A percentile compares a stretch with the other conserved stretches of the same genome.
These are phyloP conservation scores for Sparidentex hasta DNA, from an alignment of 2,797 vertebrate species.

Conservation along the genomic window DNA sequence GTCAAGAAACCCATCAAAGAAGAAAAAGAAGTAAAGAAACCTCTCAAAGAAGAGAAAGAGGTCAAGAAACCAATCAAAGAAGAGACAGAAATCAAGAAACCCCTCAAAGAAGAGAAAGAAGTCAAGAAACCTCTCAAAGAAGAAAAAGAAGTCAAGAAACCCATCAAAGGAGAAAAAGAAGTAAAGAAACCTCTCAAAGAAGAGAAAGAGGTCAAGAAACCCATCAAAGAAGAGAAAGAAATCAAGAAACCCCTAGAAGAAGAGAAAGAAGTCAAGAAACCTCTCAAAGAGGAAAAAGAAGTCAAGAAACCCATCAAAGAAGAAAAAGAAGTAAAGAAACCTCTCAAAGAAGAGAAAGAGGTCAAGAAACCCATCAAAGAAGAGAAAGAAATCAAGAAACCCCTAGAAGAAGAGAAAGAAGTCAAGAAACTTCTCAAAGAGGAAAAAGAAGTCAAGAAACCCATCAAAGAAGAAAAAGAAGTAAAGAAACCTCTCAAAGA, in stretches of 20 bases:
- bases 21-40: background rate
- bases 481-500: background rate
- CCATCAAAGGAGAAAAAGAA: background rate
- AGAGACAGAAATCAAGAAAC: background rate
- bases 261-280: background rate
- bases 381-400: background rate
- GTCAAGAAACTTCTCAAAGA: background rate
- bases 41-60: background rate
- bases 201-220: background rate
- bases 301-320: background rate
- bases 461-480: rapidly evolving
- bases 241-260: background rate
- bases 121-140: background rate
- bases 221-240: background rate
- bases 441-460: background rate
- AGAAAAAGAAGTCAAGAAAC: background rate
- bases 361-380: background rate
- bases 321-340: background rate
- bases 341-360: background rate
- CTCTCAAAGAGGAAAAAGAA: background rate
- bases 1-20: background rate
- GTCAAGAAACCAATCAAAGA: background rate
- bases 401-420: background rate
- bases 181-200: background rate
- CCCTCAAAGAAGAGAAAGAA: background rate